Evolutionary conservation across 2,888 invertebrate species (phyloP).

Genomic region (Polylopha cassiicola): DNA sequence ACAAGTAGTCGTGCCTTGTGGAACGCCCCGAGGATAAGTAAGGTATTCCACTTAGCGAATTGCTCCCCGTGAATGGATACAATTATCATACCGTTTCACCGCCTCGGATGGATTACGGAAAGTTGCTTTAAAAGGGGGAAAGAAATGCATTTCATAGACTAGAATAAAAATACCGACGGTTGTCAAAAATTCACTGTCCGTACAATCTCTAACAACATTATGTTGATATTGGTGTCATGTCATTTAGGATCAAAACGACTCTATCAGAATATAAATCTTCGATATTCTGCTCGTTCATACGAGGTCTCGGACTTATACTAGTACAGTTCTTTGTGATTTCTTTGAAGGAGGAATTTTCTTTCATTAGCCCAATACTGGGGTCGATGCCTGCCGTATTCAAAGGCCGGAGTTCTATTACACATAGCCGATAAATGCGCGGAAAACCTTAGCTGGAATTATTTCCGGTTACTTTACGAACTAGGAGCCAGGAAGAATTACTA

Average conservation of each 20-base stretch:
- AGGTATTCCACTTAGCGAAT: conserved; percentile 67
- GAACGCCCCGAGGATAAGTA: conserved; percentile 62
- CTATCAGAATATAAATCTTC: conserved; percentile 12
- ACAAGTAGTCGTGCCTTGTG: conserved; percentile 58
- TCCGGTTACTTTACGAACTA: conserved; percentile 45
- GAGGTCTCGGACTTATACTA: conserved; percentile 8
- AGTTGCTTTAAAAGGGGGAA: conserved; percentile 24
- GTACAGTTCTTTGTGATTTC: conserved; percentile 6
- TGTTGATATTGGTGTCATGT: neutral
- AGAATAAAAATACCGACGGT: conserved; percentile 6
- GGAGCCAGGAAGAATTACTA: conserved; percentile 7
- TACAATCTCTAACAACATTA: neutral
- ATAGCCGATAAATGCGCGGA: conserved; percentile 61
- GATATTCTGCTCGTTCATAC: conserved; percentile 3
- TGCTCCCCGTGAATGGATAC: conserved; percentile 54
- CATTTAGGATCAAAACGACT: conserved; percentile 13
- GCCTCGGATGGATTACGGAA: conserved; percentile 18
- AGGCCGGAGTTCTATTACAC: conserved; percentile 39
- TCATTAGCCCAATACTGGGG: conserved; percentile 45
- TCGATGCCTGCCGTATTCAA: conserved; percentile 37
- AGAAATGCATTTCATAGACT: conserved; percentile 20
- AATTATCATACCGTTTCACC: conserved; percentile 56
- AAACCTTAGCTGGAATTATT: conserved; percentile 62
- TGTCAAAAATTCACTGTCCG: conserved; percentile 14
- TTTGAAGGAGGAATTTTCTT: conserved; percentile 26